phyloP scores from a whole-genome alignment of 2,113 vertebrate genomes.

The Gallinago media region DNA sequence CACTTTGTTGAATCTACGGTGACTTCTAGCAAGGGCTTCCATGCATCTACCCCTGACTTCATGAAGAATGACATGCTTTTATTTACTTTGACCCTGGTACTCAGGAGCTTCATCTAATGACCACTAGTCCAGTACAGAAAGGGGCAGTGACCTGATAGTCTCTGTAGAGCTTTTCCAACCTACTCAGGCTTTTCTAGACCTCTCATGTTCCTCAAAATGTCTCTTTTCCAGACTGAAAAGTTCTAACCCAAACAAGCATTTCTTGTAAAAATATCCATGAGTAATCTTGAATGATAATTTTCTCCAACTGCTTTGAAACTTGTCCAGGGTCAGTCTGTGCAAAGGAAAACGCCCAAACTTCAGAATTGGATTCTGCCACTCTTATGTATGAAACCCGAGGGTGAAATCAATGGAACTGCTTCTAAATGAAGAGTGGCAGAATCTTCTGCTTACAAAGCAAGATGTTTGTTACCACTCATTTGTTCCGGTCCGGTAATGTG shows the following conservation, averaged over 20 bases:
- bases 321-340: background rate
- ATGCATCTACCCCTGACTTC: background rate
- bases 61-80: background rate
- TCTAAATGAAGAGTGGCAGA: background rate
- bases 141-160: background rate
- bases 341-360: background rate
- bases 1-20: background rate
- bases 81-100: background rate
- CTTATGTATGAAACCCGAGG: background rate
- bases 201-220: background rate
- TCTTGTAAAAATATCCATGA: background rate
- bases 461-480: background rate
- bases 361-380: background rate
- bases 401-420: background rate
- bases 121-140: background rate
- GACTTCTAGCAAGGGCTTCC: background rate
- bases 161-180: background rate
- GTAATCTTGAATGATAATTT: background rate
- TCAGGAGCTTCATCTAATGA: background rate
- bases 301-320: background rate
- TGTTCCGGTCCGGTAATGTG: background rate
- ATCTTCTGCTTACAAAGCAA: constrained; percentile 19
- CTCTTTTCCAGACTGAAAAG: background rate
- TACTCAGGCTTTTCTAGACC: background rate
- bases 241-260: background rate